Conservation (phyloP, 2,797 vertebrate genomes). For the Pteronotus mesoamericanus region DNA sequence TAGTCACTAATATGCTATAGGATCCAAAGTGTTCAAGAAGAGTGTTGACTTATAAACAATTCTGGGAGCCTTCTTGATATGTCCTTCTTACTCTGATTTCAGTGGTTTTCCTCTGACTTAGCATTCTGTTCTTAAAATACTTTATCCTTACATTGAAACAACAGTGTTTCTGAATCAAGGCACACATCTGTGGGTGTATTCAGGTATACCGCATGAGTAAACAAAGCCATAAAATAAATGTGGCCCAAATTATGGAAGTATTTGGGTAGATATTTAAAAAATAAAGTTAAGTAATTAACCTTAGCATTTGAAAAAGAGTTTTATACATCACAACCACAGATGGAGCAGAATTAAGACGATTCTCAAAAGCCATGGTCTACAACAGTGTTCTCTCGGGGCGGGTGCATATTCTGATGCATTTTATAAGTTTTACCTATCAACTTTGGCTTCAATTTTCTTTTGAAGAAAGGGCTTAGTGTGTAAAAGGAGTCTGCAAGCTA, state of each 20-base stretch:
- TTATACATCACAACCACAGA: background rate
- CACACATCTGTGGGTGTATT: background rate
- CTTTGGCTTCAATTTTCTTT: background rate
- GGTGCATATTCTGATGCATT: background rate
- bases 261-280: background rate
- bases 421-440: background rate
- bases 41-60: background rate
- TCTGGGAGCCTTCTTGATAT: background rate
- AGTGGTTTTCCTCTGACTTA: background rate
- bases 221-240: background rate
- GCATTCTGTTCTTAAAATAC: background rate
- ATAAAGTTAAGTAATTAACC: background rate
- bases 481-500: background rate
- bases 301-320: background rate
- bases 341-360: background rate
- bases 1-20: background rate
- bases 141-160: background rate
- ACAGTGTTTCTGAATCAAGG: background rate
- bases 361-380: background rate
- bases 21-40: background rate
- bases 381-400: background rate
- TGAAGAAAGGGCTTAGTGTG: background rate
- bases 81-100: background rate
- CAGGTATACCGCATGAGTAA: background rate
- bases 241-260: background rate